phyloP scores from a whole-genome alignment of 2,888 invertebrate species.

The Dioctria linearis region DNA sequence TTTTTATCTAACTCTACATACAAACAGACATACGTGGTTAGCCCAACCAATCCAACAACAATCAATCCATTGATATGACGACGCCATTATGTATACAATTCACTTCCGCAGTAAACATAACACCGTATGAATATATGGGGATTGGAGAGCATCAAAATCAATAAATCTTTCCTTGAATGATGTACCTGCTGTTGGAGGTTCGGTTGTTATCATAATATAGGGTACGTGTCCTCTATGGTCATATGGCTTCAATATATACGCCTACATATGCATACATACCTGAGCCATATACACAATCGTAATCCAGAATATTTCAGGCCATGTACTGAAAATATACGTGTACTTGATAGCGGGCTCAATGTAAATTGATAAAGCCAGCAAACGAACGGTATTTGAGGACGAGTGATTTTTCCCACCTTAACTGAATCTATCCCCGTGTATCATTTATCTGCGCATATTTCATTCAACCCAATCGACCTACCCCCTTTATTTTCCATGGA shows the following conservation, averaged over 20 bases:
- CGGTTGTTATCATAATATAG: constrained; percentile 22
- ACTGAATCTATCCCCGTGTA: not conserved
- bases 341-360: not conserved
- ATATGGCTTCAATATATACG: too few species aligned
- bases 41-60: not conserved
- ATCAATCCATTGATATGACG: constrained; percentile 7
- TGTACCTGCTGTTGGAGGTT: not conserved
- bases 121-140: not conserved
- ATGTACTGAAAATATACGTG: too few species aligned
- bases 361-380: constrained; percentile 5
- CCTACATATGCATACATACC: not conserved
- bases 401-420: constrained; percentile 17
- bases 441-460: not conserved
- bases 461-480: not conserved
- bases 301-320: too few species aligned
- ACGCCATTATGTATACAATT: not conserved
- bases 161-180: constrained; percentile 25
- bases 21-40: too few species aligned
- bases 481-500: too few species aligned
- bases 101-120: constrained; percentile 12
- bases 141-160: constrained; percentile 14
- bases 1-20: too few species aligned
- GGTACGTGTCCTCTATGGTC: too few species aligned
- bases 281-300: not conserved
- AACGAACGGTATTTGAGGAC: not conserved